These are phyloP conservation scores for Origma solitaria DNA, from an alignment of 2,113 vertebrate genomes.

Conservation along the genomic window DNA sequence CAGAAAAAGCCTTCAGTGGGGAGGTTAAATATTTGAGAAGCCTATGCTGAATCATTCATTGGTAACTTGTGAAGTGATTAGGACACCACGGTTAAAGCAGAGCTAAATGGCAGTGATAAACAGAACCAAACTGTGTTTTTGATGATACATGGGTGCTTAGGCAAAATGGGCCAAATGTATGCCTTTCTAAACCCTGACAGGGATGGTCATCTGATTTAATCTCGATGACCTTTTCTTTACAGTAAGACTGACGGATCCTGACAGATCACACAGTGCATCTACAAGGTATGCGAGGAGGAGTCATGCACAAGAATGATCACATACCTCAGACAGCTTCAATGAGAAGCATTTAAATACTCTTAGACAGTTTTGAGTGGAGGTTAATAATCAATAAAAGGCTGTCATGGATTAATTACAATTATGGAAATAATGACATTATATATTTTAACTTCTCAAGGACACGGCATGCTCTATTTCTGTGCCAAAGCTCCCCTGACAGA, in stretches of 20 bases:
- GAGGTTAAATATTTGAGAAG: background rate
- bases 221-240: background rate
- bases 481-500: background rate
- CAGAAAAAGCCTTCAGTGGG: background rate
- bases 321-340: background rate
- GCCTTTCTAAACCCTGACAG: background rate
- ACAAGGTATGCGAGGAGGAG: accelerated
- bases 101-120: background rate
- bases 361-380: background rate
- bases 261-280: accelerated
- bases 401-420: background rate
- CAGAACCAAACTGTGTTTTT: background rate
- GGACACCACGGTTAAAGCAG: background rate
- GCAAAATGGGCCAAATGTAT: background rate
- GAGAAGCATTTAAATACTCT: background rate
- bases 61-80: background rate
- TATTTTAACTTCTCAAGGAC: background rate
- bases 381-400: background rate
- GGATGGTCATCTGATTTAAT: background rate
- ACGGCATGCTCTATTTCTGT: background rate
- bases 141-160: background rate
- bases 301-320: background rate
- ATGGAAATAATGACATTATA: background rate
- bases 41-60: background rate
- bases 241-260: background rate